Conservation (phyloP, 2,888 invertebrate genomes). For the Drosophila kanekoi region DNA sequence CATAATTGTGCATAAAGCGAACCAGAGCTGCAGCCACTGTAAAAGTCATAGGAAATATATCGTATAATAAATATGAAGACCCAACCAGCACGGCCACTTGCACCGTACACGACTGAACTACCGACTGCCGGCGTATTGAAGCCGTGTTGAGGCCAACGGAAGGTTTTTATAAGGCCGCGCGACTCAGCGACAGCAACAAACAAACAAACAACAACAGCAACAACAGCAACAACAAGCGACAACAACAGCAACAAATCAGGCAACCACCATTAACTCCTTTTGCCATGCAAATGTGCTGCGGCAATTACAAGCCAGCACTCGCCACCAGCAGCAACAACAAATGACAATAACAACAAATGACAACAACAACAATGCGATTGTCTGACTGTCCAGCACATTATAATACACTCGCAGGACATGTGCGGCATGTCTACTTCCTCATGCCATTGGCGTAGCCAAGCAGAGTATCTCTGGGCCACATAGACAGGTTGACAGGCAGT, state of each 20-base stretch:
- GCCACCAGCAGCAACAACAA: conserved; percentile 24
- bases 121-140: conserved; percentile 81
- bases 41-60: conserved; percentile 28
- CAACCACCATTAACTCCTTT: conserved; percentile 80
- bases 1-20: conserved; percentile 59
- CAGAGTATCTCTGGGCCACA: not conserved
- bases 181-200: conserved; percentile 58
- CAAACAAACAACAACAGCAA: conserved; percentile 57
- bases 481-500: too few species aligned
- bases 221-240: conserved; percentile 43
- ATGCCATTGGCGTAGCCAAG: conserved; percentile 1
- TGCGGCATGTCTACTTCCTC: conserved; percentile 11
- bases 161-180: conserved; percentile 78
- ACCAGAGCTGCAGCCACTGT: conserved; percentile 15
- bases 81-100: conserved; percentile 28
- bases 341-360: conserved; percentile 27
- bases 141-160: conserved; percentile 62
- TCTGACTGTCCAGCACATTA: conserved; percentile 38
- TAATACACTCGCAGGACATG: conserved; percentile 21
- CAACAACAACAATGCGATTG: conserved; percentile 33
- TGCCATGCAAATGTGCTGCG: conserved; percentile 77
- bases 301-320: conserved; percentile 61
- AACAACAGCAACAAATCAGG: conserved; percentile 65
- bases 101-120: conserved; percentile 62
- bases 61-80: conserved; percentile 14